These are phyloP conservation scores for Apeltes quadracus DNA, from an alignment of 2,113 vertebrate species.

Conservation along the genomic window DNA sequence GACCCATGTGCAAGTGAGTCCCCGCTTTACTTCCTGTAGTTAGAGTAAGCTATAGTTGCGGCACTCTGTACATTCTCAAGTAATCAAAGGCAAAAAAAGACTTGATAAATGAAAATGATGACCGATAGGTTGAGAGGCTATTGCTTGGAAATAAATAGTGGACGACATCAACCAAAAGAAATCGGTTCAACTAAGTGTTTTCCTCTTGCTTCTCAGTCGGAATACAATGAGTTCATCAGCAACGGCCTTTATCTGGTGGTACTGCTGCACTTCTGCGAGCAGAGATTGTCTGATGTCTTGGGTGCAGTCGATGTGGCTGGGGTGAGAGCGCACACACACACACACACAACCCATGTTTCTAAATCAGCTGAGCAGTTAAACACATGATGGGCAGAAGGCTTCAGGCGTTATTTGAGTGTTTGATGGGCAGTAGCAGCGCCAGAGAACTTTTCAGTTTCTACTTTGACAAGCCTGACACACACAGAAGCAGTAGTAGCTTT, in stretches of 20 bases:
- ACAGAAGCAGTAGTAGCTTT: background rate
- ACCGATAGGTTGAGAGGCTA: background rate
- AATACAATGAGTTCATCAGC: constrained; percentile 98
- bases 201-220: constrained; percentile 80
- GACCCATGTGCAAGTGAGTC: constrained; percentile 92
- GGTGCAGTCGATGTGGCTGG: constrained; percentile 91
- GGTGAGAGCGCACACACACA: constrained; percentile 79
- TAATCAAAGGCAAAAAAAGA: background rate
- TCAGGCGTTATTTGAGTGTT: background rate
- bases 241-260: constrained; percentile 97
- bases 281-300: constrained; percentile 96
- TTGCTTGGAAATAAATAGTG: background rate
- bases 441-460: background rate
- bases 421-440: background rate
- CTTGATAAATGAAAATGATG: background rate
- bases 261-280: constrained; percentile 94
- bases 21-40: background rate
- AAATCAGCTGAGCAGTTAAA: background rate
- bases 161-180: background rate
- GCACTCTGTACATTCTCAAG: too few relatives aligned
- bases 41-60: too few relatives aligned
- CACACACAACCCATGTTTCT: background rate
- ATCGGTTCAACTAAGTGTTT: background rate
- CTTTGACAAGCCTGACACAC: background rate
- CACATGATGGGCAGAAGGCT: background rate